Base-by-base conservation (phyloP, 2,888 invertebrate species). In the Stenoptilia bipunctidactyla region DNA sequence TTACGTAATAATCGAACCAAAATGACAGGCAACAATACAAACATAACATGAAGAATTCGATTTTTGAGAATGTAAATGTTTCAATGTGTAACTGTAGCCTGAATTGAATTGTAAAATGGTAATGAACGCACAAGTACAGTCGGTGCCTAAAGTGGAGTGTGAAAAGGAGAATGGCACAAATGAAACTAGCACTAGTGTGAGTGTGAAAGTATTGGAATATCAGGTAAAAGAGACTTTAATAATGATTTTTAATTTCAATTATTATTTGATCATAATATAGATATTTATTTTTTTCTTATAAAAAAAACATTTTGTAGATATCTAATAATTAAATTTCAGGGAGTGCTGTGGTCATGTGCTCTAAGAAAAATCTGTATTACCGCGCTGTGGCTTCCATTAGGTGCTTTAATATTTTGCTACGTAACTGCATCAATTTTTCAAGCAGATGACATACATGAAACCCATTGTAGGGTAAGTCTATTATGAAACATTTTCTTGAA, bases 361-460 rank as follows among this genome's bases (percentile, higher is more conserved):
- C 89, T 94, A 69, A 90, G 90, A 69, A 88, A 90, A 64, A 87
- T 96, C 58, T 95, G 95, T 70, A 77, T 93, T 53, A 85, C 92
- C 51, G 93, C 96, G 41, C 92, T 95, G 44, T 90, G 91, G 63
- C 88, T 96, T 79, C 96, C 96, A 49, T 86, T 95, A 63, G 85
- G 91, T 65, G 91, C 94, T 59, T 87, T 97, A 64, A 84, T 94
- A 62, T 87, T 92, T 71, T 96, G 96, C 84, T 94, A 96, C 74
- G 85, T 93, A 66, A 92, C 94, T 52, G 95, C 95, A 47, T 92
- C 93, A 68, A 89, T 95, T 68, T 96, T 94, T 82, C 94, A 95
- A 82, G 90, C 90, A 77, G 93, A 96, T 83, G 94, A 96, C 76
- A 93, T 96, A 62, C 96, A 96, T 66, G 96, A 96, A 86, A 96